Conservation (phyloP, 2,888 invertebrate species). For the Tetramorium bicarinatum region DNA sequence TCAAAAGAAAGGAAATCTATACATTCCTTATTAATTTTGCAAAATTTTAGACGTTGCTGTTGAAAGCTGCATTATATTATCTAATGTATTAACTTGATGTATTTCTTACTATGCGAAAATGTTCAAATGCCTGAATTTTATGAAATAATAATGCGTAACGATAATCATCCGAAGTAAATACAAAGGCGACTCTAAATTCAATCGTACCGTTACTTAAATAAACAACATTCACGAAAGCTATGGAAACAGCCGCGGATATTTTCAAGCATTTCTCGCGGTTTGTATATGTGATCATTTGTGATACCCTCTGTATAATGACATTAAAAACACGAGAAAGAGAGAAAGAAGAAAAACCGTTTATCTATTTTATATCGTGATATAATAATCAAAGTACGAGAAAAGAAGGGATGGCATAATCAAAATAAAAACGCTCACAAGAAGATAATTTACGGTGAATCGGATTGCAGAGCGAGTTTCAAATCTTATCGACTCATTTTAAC, state of each 20-base stretch:
- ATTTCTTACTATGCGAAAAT: neutral
- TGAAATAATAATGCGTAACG: neutral
- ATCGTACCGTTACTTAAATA: neutral
- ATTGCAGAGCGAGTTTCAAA: slow-evolving; percentile 9
- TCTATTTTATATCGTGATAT: neutral
- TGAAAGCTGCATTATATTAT: slow-evolving; percentile 6
- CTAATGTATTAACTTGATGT: neutral
- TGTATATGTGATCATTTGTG: neutral
- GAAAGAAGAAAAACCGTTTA: neutral
- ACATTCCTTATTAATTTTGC: slow-evolving; percentile 40
- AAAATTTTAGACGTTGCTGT: slow-evolving; percentile 20
- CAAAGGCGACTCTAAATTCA: slow-evolving; percentile 22
- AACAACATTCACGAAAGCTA: neutral
- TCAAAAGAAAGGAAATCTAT: slow-evolving; percentile 37
- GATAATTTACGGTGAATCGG: neutral
- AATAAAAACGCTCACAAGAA: slow-evolving; percentile 4
- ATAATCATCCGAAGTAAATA: slow-evolving; percentile 32
- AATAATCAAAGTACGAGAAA: slow-evolving; percentile 23
- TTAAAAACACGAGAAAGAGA: slow-evolving; percentile 30
- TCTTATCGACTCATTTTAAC: neutral
- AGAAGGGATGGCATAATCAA: neutral
- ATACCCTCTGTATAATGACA: neutral
- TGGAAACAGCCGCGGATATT: neutral
- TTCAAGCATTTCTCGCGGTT: slow-evolving; percentile 5
- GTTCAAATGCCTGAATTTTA: slow-evolving; percentile 16